phyloP scores from a whole-genome alignment of 2,797 vertebrate genomes.

The Smutsia gigantea region DNA sequence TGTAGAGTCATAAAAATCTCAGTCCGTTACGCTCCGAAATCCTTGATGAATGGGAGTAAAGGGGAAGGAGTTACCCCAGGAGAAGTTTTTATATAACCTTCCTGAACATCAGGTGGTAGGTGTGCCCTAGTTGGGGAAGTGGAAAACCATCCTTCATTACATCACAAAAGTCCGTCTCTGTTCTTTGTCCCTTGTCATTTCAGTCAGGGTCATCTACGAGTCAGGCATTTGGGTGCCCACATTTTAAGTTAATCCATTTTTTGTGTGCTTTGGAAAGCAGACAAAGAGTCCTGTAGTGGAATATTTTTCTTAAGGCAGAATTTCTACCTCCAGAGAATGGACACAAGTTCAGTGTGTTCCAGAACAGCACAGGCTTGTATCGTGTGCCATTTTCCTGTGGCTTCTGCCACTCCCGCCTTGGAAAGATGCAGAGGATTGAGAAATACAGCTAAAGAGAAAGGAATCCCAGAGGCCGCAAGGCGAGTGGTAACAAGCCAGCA shows the following conservation, averaged over 20 bases:
- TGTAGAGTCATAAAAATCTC: neutral
- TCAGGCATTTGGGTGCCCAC: constrained; percentile 41
- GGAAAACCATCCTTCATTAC: neutral
- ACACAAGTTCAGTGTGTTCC: constrained; percentile 65
- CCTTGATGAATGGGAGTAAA: neutral
- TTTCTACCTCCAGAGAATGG: constrained; percentile 56
- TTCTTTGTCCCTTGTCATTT: neutral
- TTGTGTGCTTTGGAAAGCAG: constrained; percentile 62
- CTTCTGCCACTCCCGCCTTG: constrained; percentile 61
- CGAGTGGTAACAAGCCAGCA: constrained; percentile 58
- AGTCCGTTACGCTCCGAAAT: neutral
- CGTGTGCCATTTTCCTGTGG: constrained; percentile 55
- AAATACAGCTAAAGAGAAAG: constrained; percentile 66
- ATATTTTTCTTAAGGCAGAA: constrained; percentile 64
- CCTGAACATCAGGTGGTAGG: neutral
- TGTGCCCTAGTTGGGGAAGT: neutral
- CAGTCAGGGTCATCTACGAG: constrained; percentile 44
- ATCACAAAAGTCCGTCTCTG: neutral
- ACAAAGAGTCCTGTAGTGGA: constrained; percentile 51
- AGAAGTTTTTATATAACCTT: neutral
- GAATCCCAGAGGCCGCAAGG: constrained; percentile 65
- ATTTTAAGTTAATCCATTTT: constrained; percentile 30
- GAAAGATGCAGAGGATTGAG: constrained; percentile 43
- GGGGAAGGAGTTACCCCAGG: neutral
- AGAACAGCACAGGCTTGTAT: constrained; percentile 66